phyloP scores from a whole-genome alignment of 2,797 vertebrate genomes.

The Melanogrammus aeglefinus region DNA sequence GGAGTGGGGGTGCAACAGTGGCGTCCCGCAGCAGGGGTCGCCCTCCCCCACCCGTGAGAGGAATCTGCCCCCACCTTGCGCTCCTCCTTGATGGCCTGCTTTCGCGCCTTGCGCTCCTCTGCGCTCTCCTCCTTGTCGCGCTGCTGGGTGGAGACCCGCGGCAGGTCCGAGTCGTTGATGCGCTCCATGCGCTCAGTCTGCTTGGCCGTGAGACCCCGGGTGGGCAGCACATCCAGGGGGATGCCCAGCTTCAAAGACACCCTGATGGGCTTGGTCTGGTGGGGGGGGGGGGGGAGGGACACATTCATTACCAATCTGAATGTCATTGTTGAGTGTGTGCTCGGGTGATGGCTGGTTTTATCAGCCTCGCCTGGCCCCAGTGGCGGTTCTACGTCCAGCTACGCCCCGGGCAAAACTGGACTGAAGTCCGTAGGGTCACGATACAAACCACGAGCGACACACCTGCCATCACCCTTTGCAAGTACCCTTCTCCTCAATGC shows the following conservation, averaged over 20 bases:
- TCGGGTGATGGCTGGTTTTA: no score
- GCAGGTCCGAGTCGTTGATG: constrained; percentile 86
- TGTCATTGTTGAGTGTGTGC: no score
- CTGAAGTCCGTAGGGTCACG: no score
- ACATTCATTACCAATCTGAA: background rate
- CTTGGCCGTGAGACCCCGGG: constrained; percentile 77
- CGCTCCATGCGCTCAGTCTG: constrained; percentile 87
- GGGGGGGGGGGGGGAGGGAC: background rate
- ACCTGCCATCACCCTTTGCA: no score
- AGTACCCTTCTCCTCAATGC: no score
- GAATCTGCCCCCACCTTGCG: constrained; percentile 76
- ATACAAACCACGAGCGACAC: no score
- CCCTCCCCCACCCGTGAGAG: no score
- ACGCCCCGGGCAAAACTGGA: no score
- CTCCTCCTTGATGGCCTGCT: constrained; percentile 86
- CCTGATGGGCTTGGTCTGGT: constrained; percentile 78
- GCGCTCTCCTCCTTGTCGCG: constrained; percentile 78
- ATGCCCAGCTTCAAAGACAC: constrained; percentile 89
- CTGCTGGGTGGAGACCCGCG: constrained; percentile 76
- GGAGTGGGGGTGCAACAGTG: no score
- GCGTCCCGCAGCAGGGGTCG: no score
- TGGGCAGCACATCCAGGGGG: constrained; percentile 82
- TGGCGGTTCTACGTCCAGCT: no score
- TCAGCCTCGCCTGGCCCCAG: no score
- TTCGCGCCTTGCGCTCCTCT: constrained; percentile 83